Conservation (phyloP, 2,797 vertebrate genomes). For the Botia almorhae region DNA sequence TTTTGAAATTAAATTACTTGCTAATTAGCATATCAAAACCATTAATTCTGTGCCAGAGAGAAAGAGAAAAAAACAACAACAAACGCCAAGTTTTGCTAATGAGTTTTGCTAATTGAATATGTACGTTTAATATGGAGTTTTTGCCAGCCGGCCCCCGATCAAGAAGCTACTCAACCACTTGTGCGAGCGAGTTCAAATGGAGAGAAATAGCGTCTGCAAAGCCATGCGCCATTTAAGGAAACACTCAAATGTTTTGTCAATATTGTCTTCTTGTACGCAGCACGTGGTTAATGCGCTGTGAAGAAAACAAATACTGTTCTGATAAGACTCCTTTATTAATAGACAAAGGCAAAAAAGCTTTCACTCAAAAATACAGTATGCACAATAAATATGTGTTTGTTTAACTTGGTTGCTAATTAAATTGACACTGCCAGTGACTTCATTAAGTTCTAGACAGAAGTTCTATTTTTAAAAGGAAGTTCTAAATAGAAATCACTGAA, state of each 20-base stretch:
- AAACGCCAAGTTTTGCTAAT: slow-evolving; percentile 99
- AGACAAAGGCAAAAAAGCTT: slow-evolving; percentile 14
- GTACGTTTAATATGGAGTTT: slow-evolving; percentile 75
- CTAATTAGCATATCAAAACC: slow-evolving; percentile 99
- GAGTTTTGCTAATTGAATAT: slow-evolving; percentile 99
- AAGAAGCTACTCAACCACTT: slow-evolving; percentile 64
- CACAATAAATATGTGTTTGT: slow-evolving; percentile 1
- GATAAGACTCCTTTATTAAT: slow-evolving; percentile 10
- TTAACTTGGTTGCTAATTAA: neutral
- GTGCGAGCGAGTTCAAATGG: slow-evolving; percentile 41
- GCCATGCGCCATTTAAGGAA: slow-evolving; percentile 70
- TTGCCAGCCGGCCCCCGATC: slow-evolving; percentile 75
- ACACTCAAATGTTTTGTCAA: slow-evolving; percentile 71
- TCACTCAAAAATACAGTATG: neutral
- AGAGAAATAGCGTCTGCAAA: slow-evolving; percentile 65
- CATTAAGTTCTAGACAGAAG: neutral
- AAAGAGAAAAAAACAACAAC: slow-evolving; percentile 88
- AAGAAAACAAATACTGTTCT: slow-evolving; percentile 42
- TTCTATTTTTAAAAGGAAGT: neutral
- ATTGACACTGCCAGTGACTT: neutral
- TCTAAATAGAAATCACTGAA: neutral
- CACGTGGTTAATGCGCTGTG: neutral
- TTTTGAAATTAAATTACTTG: slow-evolving; percentile 99
- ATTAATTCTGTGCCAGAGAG: slow-evolving; percentile 95
- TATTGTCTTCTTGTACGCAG: slow-evolving; percentile 66